Evolutionary conservation across 2,797 vertebrate genomes (phyloP).

Genomic region (Coreius guichenoti): DNA sequence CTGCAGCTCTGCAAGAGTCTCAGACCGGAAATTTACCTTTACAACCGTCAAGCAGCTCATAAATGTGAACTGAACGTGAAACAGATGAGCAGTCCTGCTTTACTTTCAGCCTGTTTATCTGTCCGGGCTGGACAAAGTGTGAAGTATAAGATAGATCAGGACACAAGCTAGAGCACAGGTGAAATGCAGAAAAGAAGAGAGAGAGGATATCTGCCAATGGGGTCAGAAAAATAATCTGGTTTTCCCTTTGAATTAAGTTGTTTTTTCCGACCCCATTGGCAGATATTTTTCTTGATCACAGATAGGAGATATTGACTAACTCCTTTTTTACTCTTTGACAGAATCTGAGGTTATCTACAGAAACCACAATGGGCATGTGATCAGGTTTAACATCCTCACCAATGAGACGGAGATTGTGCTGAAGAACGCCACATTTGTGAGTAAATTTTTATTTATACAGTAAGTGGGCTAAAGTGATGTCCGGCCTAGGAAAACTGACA

Average conservation of each 20-base stretch:
- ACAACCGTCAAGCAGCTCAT: not conserved
- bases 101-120: not conserved
- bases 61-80: not conserved
- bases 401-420: slow-evolving; percentile 88
- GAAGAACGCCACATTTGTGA: slow-evolving; percentile 95
- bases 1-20: not conserved
- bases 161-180: slow-evolving; percentile 13
- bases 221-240: not conserved
- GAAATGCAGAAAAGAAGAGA: not conserved
- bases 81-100: not conserved
- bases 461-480: not conserved
- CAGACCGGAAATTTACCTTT: slow-evolving; percentile 21
- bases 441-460: slow-evolving; percentile 65
- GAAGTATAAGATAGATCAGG: not conserved
- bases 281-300: not conserved
- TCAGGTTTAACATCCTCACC: slow-evolving; percentile 91
- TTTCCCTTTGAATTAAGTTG: not conserved
- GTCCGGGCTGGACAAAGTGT: not conserved
- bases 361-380: slow-evolving; percentile 91
- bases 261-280: not conserved
- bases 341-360: slow-evolving; percentile 94
- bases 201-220: not conserved
- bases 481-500: not conserved
- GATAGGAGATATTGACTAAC: not conserved
- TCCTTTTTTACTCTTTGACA: slow-evolving; percentile 63